These are phyloP conservation scores for Eupristina koningsbergeri DNA, from an alignment of 1,140 invertebrate species.

Conservation along the genomic window DNA sequence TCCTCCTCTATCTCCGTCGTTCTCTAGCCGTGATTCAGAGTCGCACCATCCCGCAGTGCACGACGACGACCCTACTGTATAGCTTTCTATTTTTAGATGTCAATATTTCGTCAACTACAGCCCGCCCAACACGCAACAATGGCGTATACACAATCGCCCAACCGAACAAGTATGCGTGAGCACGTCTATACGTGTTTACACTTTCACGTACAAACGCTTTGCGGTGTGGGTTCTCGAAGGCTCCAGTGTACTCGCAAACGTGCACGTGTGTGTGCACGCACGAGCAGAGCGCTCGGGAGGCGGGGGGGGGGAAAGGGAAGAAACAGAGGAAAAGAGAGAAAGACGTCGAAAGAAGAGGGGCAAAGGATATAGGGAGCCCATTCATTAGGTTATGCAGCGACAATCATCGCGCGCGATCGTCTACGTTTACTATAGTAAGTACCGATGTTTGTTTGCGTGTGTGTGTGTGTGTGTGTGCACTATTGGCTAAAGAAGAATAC, in stretches of 20 bases:
- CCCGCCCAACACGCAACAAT: constrained; percentile 57
- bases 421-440: constrained; percentile 24
- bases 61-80: constrained; percentile 52
- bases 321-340: background rate
- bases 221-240: background rate
- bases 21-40: constrained; percentile 35
- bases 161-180: background rate
- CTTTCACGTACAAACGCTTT: background rate
- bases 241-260: background rate
- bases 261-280: constrained; percentile 1
- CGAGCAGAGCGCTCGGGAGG: no score
- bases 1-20: constrained; percentile 18
- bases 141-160: background rate
- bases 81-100: constrained; percentile 70
- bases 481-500: constrained; percentile 10
- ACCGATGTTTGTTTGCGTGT: no score
- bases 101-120: constrained; percentile 71
- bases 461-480: no score
- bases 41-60: constrained; percentile 15
- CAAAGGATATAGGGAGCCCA: constrained; percentile 45
- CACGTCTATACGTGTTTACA: constrained; percentile 33
- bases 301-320: no score
- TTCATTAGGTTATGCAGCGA: constrained; percentile 52
- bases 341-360: background rate
- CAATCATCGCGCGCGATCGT: constrained; percentile 47